Evolutionary conservation across 2,888 invertebrate genomes (phyloP).

Genomic region (Callosobruchus maculatus): DNA sequence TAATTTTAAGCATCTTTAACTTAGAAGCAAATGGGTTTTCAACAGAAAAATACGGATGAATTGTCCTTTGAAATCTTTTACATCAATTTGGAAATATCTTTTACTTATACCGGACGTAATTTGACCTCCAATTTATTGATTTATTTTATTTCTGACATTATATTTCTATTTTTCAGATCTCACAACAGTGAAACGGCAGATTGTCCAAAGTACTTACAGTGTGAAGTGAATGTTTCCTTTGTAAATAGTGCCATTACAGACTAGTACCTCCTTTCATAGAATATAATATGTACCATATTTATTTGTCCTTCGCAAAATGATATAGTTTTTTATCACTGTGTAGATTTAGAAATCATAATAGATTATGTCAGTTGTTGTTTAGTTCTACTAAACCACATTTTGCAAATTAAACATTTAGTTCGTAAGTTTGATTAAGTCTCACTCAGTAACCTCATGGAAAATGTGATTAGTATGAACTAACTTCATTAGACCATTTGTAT

Average conservation of each 20-base stretch:
- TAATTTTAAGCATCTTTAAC: too few relatives aligned
- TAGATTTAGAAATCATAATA: too few relatives aligned
- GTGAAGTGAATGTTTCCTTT: conserved; percentile 21
- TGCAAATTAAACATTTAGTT: background rate
- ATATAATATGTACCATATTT: background rate
- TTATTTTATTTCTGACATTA: background rate
- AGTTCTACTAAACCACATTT: background rate
- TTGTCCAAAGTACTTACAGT: conserved; percentile 26
- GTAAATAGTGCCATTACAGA: conserved; percentile 22
- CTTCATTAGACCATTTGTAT: background rate
- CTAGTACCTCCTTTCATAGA: background rate
- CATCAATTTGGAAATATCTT: too few relatives aligned
- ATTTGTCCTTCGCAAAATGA: background rate
- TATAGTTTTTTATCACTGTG: background rate
- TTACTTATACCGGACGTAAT: too few relatives aligned
- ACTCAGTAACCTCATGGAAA: background rate
- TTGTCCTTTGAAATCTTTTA: too few relatives aligned
- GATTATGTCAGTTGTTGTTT: background rate
- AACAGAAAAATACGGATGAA: too few relatives aligned
- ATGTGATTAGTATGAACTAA: background rate
- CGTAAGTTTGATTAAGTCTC: background rate
- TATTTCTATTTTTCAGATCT: conserved; percentile 15
- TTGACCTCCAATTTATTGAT: too few relatives aligned
- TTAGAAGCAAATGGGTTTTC: too few relatives aligned
- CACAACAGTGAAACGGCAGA: conserved; percentile 10